Evolutionary conservation across 2,113 vertebrate genomes (phyloP).

Genomic region (Garra rufa): DNA sequence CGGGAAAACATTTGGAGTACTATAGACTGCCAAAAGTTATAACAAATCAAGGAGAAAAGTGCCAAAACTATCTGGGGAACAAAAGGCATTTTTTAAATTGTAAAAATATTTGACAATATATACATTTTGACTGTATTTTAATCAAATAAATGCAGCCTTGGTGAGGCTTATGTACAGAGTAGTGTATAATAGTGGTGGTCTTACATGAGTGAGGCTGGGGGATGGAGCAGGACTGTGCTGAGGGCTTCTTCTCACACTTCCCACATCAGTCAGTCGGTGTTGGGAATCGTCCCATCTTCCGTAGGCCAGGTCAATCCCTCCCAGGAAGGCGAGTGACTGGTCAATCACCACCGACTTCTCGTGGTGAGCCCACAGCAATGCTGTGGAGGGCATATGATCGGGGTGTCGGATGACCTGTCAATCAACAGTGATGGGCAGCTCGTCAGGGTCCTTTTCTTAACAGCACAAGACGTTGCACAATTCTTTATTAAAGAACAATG

Average conservation of each 20-base stretch:
- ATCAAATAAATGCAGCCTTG: neutral
- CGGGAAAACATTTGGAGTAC: too few species aligned
- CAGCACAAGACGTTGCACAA: neutral
- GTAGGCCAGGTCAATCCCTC: slow-evolving; percentile 79
- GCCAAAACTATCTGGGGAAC: too few species aligned
- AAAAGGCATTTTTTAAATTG: too few species aligned
- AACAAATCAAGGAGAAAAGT: too few species aligned
- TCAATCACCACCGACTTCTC: slow-evolving; percentile 81
- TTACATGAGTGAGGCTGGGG: slow-evolving; percentile 48
- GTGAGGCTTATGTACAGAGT: neutral
- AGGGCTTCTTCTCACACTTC: slow-evolving; percentile 52
- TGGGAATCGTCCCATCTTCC: slow-evolving; percentile 79
- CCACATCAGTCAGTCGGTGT: slow-evolving; percentile 75
- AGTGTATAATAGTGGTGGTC: neutral
- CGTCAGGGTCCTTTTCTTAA: slow-evolving; percentile 8
- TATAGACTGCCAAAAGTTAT: too few species aligned
- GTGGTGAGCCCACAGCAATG: slow-evolving; percentile 81
- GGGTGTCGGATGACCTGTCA: slow-evolving; percentile 81
- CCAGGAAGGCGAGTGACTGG: slow-evolving; percentile 76
- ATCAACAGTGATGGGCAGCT: slow-evolving; percentile 24
- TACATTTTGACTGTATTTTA: neutral
- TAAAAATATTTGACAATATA: neutral
- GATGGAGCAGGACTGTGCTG: slow-evolving; percentile 55
- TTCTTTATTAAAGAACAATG: neutral
- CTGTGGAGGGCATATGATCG: slow-evolving; percentile 72